Evolutionary conservation across 2,888 invertebrate species (phyloP).

Genomic region (Zaprionus obscuricornis): DNA sequence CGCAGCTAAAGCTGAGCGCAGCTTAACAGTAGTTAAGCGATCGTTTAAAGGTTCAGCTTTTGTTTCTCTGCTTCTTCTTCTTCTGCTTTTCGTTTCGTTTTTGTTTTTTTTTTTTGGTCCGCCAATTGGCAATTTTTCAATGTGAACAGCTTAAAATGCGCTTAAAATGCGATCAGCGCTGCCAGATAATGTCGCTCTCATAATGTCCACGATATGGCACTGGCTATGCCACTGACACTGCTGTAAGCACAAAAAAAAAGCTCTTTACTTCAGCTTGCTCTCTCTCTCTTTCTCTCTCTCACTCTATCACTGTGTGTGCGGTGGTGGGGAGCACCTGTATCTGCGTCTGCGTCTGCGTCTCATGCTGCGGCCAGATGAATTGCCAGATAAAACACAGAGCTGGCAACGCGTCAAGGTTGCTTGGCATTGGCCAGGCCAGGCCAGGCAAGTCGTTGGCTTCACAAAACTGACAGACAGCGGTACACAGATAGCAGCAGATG

Average conservation of each 20-base stretch:
- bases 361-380: slow-evolving; percentile 40
- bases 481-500: background rate
- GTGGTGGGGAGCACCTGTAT: slow-evolving; percentile 45
- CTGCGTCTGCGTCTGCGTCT: background rate
- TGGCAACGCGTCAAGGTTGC: slow-evolving; percentile 65
- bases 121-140: slow-evolving; percentile 69
- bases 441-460: slow-evolving; percentile 35
- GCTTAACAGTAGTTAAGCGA: slow-evolving; percentile 79
- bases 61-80: slow-evolving; percentile 23
- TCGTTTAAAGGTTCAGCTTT: slow-evolving; percentile 68
- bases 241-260: slow-evolving; percentile 13
- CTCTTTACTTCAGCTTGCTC: slow-evolving; percentile 15
- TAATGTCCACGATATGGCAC: slow-evolving; percentile 60
- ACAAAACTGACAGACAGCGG: slow-evolving; percentile 10
- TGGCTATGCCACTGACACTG: slow-evolving; percentile 7
- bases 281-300: background rate
- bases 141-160: slow-evolving; percentile 63
- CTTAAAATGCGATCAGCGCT: slow-evolving; percentile 63
- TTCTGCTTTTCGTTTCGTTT: slow-evolving; percentile 7
- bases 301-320: background rate
- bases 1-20: slow-evolving; percentile 38
- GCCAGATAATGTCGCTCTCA: slow-evolving; percentile 66
- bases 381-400: slow-evolving; percentile 51
- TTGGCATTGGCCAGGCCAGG: slow-evolving; percentile 48
- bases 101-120: slow-evolving; percentile 11